These are phyloP conservation scores for Biston betularia DNA, from an alignment of 2,888 invertebrate species.

Conservation along the genomic window DNA sequence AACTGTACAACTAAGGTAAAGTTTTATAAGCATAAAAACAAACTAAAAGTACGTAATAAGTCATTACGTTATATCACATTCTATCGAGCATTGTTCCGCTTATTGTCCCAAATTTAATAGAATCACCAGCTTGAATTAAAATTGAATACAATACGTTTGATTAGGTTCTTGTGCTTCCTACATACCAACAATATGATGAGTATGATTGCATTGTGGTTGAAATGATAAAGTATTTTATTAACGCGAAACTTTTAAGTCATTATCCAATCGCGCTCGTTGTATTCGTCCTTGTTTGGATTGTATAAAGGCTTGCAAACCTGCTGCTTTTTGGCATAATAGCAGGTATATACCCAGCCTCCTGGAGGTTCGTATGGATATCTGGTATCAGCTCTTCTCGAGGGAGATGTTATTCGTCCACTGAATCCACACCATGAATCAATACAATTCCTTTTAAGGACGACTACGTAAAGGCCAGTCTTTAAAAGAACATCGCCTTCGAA, in stretches of 20 bases:
- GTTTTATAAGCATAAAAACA: neutral
- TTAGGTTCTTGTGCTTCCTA: conserved; percentile 52
- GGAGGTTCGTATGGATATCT: conserved; percentile 59
- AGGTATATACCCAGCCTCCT: conserved; percentile 70
- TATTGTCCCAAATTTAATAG: conserved; percentile 51
- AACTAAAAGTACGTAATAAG: conserved; percentile 5
- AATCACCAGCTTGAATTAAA: conserved; percentile 47
- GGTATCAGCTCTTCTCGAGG: conserved; percentile 50
- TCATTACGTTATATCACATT: conserved; percentile 45
- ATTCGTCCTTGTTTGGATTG: conserved; percentile 37
- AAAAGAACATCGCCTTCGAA: conserved; percentile 62
- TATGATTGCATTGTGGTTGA: conserved; percentile 20
- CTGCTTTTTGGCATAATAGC: conserved; percentile 72
- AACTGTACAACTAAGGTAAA: neutral
- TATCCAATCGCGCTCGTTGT: conserved; percentile 55
- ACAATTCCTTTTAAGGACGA: conserved; percentile 62
- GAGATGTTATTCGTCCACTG: conserved; percentile 51
- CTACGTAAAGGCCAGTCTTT: conserved; percentile 59
- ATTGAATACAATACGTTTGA: conserved; percentile 56
- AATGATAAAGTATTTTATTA: conserved; percentile 19
- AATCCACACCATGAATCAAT: conserved; percentile 70
- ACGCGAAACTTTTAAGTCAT: conserved; percentile 21
- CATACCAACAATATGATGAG: conserved; percentile 23
- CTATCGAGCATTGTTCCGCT: conserved; percentile 47
- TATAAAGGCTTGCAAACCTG: conserved; percentile 70